A percentile compares a stretch with the other conserved stretches of the same genome.
phyloP scores from a whole-genome alignment of 2,888 invertebrate species.

The Himalopsyche japonica region DNA sequence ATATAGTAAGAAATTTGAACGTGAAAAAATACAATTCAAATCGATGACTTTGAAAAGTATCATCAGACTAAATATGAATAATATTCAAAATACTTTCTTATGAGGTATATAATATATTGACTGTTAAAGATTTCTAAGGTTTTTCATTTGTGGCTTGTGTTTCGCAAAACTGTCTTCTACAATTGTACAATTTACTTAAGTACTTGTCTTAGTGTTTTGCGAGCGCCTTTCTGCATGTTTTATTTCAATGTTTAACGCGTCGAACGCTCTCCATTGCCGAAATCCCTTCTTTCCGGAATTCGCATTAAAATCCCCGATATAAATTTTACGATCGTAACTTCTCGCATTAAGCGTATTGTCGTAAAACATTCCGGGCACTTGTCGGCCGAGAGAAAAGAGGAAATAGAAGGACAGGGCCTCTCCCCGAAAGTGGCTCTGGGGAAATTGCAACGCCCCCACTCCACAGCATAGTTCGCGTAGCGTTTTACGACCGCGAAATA shows the following conservation, averaged over 20 bases:
- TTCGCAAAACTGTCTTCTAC: no score
- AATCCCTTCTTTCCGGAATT: slow-evolving; percentile 28
- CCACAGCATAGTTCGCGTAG: slow-evolving; percentile 22
- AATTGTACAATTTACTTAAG: neutral
- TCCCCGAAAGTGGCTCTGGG: neutral
- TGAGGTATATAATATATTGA: no score
- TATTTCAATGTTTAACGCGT: neutral
- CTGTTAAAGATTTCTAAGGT: no score
- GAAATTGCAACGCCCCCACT: slow-evolving; percentile 2
- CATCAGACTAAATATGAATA: no score
- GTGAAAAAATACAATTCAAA: no score
- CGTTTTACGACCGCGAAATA: slow-evolving; percentile 37
- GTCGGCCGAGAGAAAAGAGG: neutral
- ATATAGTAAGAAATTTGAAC: no score
- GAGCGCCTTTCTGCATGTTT: neutral
- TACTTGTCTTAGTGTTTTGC: neutral
- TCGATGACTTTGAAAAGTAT: no score
- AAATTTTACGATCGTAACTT: slow-evolving; percentile 40
- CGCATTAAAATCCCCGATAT: slow-evolving; percentile 37
- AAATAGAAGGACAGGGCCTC: neutral
- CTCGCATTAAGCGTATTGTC: slow-evolving; percentile 40
- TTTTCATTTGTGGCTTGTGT: no score
- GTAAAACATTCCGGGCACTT: slow-evolving; percentile 36
- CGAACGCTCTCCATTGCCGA: neutral
- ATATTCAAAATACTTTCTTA: no score